Conservation (phyloP, 2,113 vertebrate species). For the Neolamprologus devosi region DNA sequence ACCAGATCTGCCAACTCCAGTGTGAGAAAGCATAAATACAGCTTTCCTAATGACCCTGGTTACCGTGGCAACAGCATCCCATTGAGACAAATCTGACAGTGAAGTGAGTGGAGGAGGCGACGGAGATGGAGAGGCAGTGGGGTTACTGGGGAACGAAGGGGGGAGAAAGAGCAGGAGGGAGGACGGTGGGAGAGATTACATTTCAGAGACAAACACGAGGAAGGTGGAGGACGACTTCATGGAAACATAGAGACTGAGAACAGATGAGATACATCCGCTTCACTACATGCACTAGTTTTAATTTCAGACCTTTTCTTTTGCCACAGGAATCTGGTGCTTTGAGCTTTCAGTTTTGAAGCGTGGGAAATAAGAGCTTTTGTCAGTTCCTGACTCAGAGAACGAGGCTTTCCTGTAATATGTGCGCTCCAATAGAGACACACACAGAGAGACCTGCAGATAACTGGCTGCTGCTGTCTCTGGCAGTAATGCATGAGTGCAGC, state of each 20-base stretch:
- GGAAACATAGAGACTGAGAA: background rate
- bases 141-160: background rate
- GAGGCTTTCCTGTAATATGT: background rate
- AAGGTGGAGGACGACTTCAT: background rate
- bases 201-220: background rate
- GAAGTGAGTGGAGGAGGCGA: background rate
- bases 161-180: background rate
- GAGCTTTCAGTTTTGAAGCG: rapidly evolving
- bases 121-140: background rate
- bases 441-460: background rate
- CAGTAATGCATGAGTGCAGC: background rate
- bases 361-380: background rate
- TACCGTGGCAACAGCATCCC: conserved; percentile 41
- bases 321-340: background rate
- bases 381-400: background rate
- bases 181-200: background rate
- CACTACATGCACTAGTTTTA: background rate
- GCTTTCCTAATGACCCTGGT: conserved; percentile 37
- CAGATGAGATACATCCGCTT: background rate
- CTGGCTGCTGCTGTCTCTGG: background rate
- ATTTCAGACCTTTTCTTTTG: background rate
- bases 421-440: background rate
- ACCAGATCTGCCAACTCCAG: conserved; percentile 4
- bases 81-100: conserved; percentile 45
- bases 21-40: conserved; percentile 27